Conservation (phyloP, 2,888 invertebrate genomes). For the Lapara coniferarum region DNA sequence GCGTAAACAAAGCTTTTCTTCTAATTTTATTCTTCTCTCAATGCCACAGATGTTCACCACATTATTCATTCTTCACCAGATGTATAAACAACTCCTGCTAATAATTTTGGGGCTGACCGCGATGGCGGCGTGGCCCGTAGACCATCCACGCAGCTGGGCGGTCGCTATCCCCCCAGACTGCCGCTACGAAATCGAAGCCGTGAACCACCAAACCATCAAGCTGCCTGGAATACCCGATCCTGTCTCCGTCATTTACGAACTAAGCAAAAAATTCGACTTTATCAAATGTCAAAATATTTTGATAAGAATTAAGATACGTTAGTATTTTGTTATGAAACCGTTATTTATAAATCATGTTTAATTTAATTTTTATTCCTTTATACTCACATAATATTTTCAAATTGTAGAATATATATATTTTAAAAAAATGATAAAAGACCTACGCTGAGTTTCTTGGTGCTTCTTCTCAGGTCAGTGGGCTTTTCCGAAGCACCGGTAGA, state of each 20-base stretch:
- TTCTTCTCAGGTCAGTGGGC: too few relatives aligned
- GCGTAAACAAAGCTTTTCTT: too few relatives aligned
- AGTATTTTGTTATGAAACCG: not conserved
- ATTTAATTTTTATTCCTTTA: too few relatives aligned
- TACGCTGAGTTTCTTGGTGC: too few relatives aligned
- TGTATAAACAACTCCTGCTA: not conserved
- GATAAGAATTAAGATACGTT: not conserved
- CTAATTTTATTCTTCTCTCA: too few relatives aligned
- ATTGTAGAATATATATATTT: too few relatives aligned
- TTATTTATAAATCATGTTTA: too few relatives aligned
- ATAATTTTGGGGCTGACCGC: not conserved
- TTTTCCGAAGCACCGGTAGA: too few relatives aligned
- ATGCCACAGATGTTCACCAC: too few relatives aligned
- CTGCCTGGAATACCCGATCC: not conserved
- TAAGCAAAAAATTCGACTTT: slow-evolving; percentile 4
- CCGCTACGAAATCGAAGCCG: slow-evolving; percentile 3
- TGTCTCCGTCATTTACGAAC: not conserved
- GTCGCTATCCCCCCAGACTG: not conserved
- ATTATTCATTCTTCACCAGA: too few relatives aligned
- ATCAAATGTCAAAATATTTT: slow-evolving; percentile 4
- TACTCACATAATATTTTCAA: too few relatives aligned
- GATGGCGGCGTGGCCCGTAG: not conserved
- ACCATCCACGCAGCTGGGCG: not conserved
- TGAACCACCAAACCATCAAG: not conserved
- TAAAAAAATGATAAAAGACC: too few relatives aligned